phyloP scores from a whole-genome alignment of 2,797 vertebrate genomes.

The Aulostomus chinensis region DNA sequence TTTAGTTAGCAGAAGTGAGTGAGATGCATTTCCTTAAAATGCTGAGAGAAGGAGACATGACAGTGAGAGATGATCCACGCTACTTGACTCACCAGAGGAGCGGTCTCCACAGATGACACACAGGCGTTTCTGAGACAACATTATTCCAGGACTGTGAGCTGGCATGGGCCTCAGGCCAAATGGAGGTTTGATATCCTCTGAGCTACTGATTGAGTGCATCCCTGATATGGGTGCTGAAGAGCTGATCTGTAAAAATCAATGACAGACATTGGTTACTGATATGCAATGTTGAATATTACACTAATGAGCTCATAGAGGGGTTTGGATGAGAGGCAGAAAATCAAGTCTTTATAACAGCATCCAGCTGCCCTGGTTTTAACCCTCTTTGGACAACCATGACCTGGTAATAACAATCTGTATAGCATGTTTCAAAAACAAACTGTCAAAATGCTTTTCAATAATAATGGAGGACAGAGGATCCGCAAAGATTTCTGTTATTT shows the following conservation, averaged over 20 bases:
- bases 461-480: too few species aligned
- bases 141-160: slow-evolving; percentile 79
- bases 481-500: too few species aligned
- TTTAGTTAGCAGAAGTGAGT: neutral
- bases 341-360: too few species aligned
- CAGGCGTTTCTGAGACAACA: slow-evolving; percentile 91
- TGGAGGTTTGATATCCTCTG: slow-evolving; percentile 96
- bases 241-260: slow-evolving; percentile 81
- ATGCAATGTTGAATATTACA: too few species aligned
- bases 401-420: too few species aligned
- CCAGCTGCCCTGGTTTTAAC: too few species aligned
- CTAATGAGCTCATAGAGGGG: too few species aligned
- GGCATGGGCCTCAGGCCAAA: slow-evolving; percentile 89
- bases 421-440: too few species aligned
- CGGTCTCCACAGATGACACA: slow-evolving; percentile 98
- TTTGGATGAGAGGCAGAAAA: too few species aligned
- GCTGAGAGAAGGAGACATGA: slow-evolving; percentile 1
- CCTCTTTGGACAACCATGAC: too few species aligned
- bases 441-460: too few species aligned
- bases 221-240: slow-evolving; percentile 86
- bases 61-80: slow-evolving; percentile 4
- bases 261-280: neutral
- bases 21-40: neutral
- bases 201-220: slow-evolving; percentile 95
- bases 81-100: slow-evolving; percentile 88